Conservation (phyloP, 2,113 vertebrate genomes). For the Alexandromys fortis region DNA sequence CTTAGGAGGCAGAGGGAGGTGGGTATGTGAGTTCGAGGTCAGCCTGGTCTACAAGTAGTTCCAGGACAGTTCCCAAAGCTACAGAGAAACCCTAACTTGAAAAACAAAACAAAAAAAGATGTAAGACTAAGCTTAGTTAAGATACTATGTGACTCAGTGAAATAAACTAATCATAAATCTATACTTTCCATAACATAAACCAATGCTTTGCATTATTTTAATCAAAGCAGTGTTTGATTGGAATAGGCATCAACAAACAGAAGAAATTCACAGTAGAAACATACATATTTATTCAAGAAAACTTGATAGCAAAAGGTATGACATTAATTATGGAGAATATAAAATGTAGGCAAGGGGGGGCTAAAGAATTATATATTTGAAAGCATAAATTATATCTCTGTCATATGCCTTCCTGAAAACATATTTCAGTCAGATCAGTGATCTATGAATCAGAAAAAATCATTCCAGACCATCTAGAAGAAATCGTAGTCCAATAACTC, state of each 20-base stretch:
- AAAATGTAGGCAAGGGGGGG: not conserved
- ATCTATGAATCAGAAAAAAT: not conserved
- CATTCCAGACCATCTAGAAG: not conserved
- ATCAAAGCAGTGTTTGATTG: not conserved
- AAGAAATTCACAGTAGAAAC: not conserved
- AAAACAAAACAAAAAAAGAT: not conserved
- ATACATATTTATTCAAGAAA: not conserved
- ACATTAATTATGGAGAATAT: not conserved
- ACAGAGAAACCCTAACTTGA: too few species aligned
- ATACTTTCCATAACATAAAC: not conserved
- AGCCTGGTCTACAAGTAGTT: too few species aligned
- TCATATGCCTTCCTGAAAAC: not conserved
- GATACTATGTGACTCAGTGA: not conserved
- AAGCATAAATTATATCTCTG: not conserved
- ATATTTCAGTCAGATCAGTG: not conserved
- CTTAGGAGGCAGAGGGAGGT: too few species aligned
- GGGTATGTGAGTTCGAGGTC: too few species aligned
- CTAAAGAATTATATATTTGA: not conserved
- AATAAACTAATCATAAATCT: not conserved
- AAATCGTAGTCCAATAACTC: not conserved
- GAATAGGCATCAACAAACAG: not conserved
- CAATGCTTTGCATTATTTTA: not conserved
- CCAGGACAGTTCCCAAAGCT: too few species aligned
- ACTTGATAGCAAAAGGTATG: not conserved
- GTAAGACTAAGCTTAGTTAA: not conserved